Evolutionary conservation across 2,113 vertebrate genomes (phyloP).

Genomic region (Tragelaphus scriptus): DNA sequence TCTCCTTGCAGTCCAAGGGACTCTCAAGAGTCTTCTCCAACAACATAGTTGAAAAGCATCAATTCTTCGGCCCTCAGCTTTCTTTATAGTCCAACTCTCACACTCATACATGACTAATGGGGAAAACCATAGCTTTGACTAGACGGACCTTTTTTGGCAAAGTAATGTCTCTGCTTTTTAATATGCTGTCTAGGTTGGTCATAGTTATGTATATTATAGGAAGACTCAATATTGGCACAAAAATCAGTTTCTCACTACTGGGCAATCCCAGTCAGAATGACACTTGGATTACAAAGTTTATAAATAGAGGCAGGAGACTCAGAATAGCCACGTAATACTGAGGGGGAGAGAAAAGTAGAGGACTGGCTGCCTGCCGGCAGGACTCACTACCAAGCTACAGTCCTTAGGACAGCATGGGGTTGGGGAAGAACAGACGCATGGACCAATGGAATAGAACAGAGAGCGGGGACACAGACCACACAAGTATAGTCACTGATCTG

Average conservation of each 20-base stretch:
- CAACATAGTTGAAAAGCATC: neutral
- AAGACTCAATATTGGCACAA: neutral
- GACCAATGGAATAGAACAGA: neutral
- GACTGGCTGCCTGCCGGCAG: neutral
- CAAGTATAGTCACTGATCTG: neutral
- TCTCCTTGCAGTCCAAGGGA: neutral
- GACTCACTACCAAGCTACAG: neutral
- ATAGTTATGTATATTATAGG: neutral
- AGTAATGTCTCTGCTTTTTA: neutral
- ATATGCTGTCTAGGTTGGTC: neutral
- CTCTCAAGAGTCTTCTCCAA: neutral
- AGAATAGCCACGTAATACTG: fast-evolving
- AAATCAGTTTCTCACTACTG: neutral
- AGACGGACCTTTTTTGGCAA: neutral
- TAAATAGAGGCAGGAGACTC: neutral
- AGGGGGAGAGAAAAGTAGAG: neutral
- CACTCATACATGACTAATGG: neutral
- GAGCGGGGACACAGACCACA: neutral
- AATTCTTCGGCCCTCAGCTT: neutral
- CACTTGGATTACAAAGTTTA: neutral
- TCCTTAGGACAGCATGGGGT: neutral
- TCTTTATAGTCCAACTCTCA: neutral
- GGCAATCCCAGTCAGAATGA: no score
- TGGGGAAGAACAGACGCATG: neutral
- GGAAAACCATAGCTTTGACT: neutral